Conservation (phyloP, 2,113 vertebrate genomes). For the Fulica atra region DNA sequence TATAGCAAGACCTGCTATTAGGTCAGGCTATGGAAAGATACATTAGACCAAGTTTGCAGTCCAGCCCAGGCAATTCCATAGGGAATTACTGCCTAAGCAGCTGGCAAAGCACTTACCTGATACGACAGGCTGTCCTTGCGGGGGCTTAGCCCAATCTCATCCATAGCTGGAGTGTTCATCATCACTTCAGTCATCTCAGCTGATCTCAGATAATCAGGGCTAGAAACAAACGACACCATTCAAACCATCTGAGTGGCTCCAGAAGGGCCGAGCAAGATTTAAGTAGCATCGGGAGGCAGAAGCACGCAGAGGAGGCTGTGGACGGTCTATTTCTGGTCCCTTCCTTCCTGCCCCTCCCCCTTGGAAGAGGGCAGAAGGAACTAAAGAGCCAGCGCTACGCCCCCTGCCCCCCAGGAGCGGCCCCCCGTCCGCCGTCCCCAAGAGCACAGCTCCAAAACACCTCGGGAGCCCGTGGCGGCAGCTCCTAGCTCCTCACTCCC, state of each 20-base stretch:
- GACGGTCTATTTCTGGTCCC: neutral
- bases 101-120: constrained; percentile 79
- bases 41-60: neutral
- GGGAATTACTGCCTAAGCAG: neutral
- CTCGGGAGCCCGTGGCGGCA: neutral
- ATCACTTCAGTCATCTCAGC: constrained; percentile 97
- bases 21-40: neutral
- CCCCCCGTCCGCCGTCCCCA: neutral
- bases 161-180: constrained; percentile 91
- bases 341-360: neutral
- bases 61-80: neutral
- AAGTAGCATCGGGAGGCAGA: neutral
- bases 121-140: constrained; percentile 93
- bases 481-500: neutral
- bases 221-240: constrained; percentile 66
- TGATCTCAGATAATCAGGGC: constrained; percentile 88
- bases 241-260: neutral
- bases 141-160: constrained; percentile 91
- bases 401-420: neutral
- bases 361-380: neutral
- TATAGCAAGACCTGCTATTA: neutral
- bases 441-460: neutral
- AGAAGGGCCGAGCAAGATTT: neutral
- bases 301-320: neutral
- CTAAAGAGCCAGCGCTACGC: neutral